Percentiles rank a stretch among this genome's conserved stretches.
These are phyloP conservation scores for Tetramorium alpestre DNA, from an alignment of 1,140 invertebrate genomes.

Conservation along the genomic window DNA sequence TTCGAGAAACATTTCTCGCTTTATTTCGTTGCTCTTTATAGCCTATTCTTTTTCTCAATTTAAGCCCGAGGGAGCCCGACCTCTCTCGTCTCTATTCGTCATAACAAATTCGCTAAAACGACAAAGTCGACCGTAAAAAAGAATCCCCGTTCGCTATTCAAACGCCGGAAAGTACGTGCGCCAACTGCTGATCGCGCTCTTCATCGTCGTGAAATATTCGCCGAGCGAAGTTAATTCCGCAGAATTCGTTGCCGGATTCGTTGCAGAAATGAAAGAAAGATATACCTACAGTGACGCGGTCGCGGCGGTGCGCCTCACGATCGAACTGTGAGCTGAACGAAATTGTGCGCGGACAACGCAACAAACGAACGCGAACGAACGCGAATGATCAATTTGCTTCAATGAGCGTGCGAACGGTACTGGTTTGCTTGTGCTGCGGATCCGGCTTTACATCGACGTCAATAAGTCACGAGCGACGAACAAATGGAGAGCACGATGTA, in stretches of 20 bases:
- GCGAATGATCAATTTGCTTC: not conserved
- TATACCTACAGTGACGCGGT: not conserved
- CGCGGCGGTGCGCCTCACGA: not conserved
- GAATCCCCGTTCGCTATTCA: slow-evolving; percentile 37
- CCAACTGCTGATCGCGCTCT: slow-evolving; percentile 42
- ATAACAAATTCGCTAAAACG: slow-evolving; percentile 50
- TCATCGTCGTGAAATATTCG: slow-evolving; percentile 31
- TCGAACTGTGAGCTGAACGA: not conserved
- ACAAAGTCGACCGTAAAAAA: slow-evolving; percentile 31
- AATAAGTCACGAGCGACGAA: slow-evolving; percentile 46
- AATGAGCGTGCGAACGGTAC: not conserved
- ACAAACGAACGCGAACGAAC: not conserved
- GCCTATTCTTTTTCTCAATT: not conserved
- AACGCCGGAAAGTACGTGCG: slow-evolving; percentile 39
- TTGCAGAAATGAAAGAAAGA: not conserved
- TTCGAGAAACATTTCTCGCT: not conserved
- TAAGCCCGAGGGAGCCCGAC: not conserved
- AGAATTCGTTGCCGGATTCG: not conserved
- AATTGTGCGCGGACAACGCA: not conserved
- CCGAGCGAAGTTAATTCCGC: slow-evolving; percentile 17
- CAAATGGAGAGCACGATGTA: slow-evolving; percentile 26
- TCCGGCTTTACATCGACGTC: not conserved
- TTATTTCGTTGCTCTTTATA: not conserved
- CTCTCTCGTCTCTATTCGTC: slow-evolving; percentile 4
- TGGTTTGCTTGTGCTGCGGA: not conserved